Conservation (phyloP, 2,113 vertebrate genomes). For the Meriones unguiculatus region DNA sequence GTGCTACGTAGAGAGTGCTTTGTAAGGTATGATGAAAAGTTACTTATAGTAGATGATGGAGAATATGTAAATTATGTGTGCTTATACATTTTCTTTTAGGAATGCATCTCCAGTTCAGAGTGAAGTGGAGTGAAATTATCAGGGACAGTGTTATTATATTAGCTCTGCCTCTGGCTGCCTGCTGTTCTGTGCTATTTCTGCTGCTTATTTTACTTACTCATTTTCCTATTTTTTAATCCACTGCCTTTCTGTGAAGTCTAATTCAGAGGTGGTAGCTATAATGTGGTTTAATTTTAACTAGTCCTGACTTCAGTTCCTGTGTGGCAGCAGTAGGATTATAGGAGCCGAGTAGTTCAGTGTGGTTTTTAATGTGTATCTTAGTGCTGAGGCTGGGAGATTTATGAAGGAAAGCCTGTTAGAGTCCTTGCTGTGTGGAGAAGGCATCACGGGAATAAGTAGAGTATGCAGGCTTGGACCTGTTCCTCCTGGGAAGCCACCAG, state of each 20-base stretch:
- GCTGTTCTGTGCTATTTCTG: background rate
- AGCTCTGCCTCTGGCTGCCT: background rate
- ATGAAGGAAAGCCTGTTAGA: background rate
- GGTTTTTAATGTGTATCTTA: background rate
- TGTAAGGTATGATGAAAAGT: background rate
- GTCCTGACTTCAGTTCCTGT: background rate
- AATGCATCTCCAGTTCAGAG: background rate
- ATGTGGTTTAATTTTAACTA: background rate
- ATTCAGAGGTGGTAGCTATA: background rate
- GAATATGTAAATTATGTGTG: background rate
- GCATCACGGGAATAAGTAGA: background rate
- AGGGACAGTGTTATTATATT: background rate
- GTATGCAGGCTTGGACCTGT: background rate
- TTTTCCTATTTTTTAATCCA: background rate
- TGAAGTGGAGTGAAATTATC: conserved; percentile 2
- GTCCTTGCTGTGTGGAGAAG: background rate
- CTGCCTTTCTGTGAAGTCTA: background rate
- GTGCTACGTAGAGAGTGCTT: background rate
- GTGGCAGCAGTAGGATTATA: background rate
- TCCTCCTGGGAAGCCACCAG: background rate
- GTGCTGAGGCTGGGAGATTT: background rate
- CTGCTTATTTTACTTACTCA: background rate
- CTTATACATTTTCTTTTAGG: background rate
- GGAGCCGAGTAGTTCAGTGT: background rate
- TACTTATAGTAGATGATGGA: background rate